Conservation (phyloP, 2,797 vertebrate genomes). For the Streptopelia turtur region DNA sequence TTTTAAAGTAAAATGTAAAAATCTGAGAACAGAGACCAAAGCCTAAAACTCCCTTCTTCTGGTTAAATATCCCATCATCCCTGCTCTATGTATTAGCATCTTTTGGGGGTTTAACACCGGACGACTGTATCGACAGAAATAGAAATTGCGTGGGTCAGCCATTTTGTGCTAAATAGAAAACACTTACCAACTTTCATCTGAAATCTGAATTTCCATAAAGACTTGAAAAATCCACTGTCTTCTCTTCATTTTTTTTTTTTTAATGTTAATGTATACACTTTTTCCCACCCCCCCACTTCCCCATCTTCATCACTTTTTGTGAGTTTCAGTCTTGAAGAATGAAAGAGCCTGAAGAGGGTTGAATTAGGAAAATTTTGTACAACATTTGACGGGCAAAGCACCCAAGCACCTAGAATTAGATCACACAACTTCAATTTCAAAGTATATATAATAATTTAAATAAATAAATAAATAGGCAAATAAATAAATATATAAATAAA, state of each 20-base stretch:
- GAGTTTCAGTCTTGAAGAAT: not conserved
- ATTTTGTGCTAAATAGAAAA: not conserved
- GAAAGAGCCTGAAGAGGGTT: not conserved
- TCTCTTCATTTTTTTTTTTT: not conserved
- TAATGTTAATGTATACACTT: not conserved
- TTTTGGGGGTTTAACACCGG: not conserved
- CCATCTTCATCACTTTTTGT: not conserved
- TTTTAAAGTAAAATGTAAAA: not conserved
- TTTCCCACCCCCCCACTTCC: not conserved
- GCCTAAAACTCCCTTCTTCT: not conserved
- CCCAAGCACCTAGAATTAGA: not conserved
- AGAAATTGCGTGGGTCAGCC: not conserved
- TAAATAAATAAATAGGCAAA: too few species aligned
- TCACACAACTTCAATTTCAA: not conserved
- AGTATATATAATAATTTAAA: not conserved
- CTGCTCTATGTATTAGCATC: not conserved
- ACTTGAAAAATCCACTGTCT: not conserved
- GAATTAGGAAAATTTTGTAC: not conserved
- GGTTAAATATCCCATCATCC: not conserved
- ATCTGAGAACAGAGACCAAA: not conserved
- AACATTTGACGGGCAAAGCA: not conserved
- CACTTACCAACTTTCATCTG: not conserved
- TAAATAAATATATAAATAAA: too few species aligned
- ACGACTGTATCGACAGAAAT: not conserved
- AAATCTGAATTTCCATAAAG: not conserved